A percentile compares a stretch with the other conserved stretches of the same genome.
Conservation (phyloP, 2,113 vertebrate species). For the Patagioenas fasciata region DNA sequence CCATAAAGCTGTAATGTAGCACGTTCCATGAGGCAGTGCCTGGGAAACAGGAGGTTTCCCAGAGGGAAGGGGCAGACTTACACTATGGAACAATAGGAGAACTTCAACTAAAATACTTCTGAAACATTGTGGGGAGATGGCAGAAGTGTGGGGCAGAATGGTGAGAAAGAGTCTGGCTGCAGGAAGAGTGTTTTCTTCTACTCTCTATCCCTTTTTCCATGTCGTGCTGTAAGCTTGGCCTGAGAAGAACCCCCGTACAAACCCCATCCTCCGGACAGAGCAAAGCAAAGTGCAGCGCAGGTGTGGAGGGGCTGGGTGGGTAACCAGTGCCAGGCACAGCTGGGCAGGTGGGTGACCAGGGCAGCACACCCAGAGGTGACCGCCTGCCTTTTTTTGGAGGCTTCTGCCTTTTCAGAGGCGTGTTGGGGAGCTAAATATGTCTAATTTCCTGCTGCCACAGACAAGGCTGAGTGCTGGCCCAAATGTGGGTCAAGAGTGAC, state of each 20-base stretch:
- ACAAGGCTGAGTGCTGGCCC: not conserved
- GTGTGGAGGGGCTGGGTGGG: not conserved
- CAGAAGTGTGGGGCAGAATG: not conserved
- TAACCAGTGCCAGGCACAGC: not conserved
- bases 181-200: not conserved
- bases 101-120: not conserved
- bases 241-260: accelerated
- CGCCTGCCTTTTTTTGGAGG: not conserved
- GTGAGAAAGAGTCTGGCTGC: not conserved
- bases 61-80: not conserved
- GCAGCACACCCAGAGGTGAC: not conserved
- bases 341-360: not conserved
- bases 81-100: not conserved
- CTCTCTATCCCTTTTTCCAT: not conserved
- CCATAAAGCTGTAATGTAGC: not conserved
- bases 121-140: not conserved
- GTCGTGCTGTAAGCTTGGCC: not conserved
- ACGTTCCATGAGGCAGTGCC: not conserved
- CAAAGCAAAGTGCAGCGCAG: accelerated
- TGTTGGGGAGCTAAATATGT: not conserved
- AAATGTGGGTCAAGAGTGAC: conserved; percentile 78
- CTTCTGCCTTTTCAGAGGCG: not conserved
- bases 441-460: conserved; percentile 20
- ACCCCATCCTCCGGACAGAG: too few species aligned
- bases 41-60: not conserved